phyloP scores from a whole-genome alignment of 2,888 invertebrate genomes.

The Drosophila nr. fundita region DNA sequence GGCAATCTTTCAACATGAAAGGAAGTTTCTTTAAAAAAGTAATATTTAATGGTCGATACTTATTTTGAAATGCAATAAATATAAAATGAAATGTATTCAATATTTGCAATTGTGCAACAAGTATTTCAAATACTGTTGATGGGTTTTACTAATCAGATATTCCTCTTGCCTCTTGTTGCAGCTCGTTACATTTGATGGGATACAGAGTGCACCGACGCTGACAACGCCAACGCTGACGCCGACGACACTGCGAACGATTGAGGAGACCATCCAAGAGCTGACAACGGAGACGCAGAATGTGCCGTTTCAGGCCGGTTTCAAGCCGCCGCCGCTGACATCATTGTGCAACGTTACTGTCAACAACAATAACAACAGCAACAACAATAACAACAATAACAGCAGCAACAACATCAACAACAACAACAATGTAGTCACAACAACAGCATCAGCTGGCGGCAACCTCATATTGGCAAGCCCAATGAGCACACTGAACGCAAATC shows the following conservation, averaged over 20 bases:
- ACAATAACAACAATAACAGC: neutral
- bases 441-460: slow-evolving; percentile 29
- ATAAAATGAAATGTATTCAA: neutral
- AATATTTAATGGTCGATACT: no score
- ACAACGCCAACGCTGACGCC: slow-evolving; percentile 98
- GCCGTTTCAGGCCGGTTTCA: slow-evolving; percentile 96
- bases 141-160: neutral
- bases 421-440: slow-evolving; percentile 7
- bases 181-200: slow-evolving; percentile 93
- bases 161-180: slow-evolving; percentile 85
- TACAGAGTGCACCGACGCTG: slow-evolving; percentile 95
- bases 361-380: slow-evolving; percentile 15
- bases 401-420: slow-evolving; percentile 10
- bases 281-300: slow-evolving; percentile 91
- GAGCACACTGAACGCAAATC: slow-evolving; percentile 25
- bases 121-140: neutral
- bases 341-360: slow-evolving; percentile 58
- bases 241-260: slow-evolving; percentile 95
- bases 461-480: slow-evolving; percentile 27
- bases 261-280: slow-evolving; percentile 95
- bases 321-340: slow-evolving; percentile 92
- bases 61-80: neutral
- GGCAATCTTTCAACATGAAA: neutral
- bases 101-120: neutral
- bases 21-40: neutral